These are phyloP conservation scores for Bettongia penicillata DNA, from an alignment of 2,113 vertebrate genomes.

Conservation along the genomic window DNA sequence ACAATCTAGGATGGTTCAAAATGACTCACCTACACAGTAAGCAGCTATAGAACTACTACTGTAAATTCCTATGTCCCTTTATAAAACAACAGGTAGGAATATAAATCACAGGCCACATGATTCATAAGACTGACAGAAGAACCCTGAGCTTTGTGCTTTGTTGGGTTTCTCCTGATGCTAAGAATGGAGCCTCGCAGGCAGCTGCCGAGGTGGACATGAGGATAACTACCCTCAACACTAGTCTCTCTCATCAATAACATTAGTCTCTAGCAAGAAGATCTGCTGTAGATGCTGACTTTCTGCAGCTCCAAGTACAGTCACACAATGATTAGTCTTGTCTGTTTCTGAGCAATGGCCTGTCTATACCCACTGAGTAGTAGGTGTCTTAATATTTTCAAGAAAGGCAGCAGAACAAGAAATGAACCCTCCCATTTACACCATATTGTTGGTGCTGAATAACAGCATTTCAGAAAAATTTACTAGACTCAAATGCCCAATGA, in stretches of 20 bases:
- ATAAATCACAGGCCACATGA: background rate
- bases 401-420: conserved; percentile 7
- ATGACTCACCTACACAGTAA: background rate
- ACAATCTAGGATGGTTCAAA: background rate
- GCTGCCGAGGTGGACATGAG: background rate
- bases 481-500: background rate
- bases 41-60: background rate
- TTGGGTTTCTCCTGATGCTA: background rate
- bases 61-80: conserved; percentile 6
- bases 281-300: background rate
- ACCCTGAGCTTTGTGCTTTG: no score
- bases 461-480: conserved; percentile 1
- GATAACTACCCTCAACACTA: background rate
- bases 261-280: background rate
- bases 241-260: background rate
- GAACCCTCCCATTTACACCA: background rate
- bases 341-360: background rate
- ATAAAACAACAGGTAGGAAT: background rate
- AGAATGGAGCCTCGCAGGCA: background rate
- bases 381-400: background rate
- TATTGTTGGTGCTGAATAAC: background rate
- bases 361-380: background rate
- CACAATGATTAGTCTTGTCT: background rate
- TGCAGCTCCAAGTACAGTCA: background rate
- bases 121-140: background rate